These are phyloP conservation scores for Gallinago nigripennis DNA, from an alignment of 2,797 vertebrate genomes.

Conservation along the genomic window DNA sequence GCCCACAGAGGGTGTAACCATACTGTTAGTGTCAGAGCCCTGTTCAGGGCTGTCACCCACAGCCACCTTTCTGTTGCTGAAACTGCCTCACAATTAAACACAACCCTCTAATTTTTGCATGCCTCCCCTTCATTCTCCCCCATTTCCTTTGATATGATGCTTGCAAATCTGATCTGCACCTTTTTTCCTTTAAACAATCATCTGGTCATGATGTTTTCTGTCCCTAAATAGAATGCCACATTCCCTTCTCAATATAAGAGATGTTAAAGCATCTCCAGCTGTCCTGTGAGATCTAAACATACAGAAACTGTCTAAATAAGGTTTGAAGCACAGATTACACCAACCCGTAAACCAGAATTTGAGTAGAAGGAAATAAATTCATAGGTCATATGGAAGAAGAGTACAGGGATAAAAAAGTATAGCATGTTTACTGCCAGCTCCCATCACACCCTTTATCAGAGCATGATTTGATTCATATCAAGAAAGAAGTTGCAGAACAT, in stretches of 20 bases:
- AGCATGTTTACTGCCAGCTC: not conserved
- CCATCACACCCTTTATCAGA: accelerated
- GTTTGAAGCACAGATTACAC: not conserved
- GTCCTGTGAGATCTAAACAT: not conserved
- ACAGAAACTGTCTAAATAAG: not conserved
- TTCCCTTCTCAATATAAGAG: not conserved
- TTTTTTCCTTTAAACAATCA: not conserved
- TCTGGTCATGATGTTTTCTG: not conserved
- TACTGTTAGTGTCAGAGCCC: not conserved
- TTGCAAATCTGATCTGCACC: not conserved
- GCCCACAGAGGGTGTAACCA: not conserved
- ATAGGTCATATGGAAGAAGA: not conserved
- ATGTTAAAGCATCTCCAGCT: not conserved
- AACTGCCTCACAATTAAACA: not conserved
- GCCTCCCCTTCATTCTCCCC: not conserved
- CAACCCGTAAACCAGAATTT: not conserved
- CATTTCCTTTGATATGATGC: not conserved
- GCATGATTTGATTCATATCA: not conserved
- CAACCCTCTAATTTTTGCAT: not conserved
- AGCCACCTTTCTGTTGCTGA: not conserved
- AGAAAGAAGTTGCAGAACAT: not conserved
- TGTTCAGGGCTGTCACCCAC: not conserved
- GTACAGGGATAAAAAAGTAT: not conserved
- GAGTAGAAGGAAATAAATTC: not conserved
- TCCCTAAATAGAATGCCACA: not conserved